phyloP scores from a whole-genome alignment of 2,888 invertebrate genomes.

The Brenthis daphne region DNA sequence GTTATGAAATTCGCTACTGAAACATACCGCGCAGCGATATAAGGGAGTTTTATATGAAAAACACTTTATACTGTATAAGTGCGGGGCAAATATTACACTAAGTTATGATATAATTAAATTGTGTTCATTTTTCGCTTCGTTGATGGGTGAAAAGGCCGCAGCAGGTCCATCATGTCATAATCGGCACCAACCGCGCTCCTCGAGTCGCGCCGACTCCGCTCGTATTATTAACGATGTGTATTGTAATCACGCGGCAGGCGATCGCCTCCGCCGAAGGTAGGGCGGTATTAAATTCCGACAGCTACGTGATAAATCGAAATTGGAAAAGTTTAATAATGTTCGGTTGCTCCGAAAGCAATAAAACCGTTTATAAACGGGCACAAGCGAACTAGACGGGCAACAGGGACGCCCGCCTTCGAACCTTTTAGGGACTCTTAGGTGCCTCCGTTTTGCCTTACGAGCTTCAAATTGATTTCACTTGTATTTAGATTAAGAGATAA shows the following conservation, averaged over 20 bases:
- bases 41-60: constrained; percentile 36
- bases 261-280: constrained; percentile 82
- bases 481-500: constrained; percentile 76
- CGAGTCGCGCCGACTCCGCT: constrained; percentile 58
- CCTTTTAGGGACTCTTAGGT: constrained; percentile 80
- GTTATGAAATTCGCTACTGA: constrained; percentile 71
- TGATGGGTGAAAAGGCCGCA: constrained; percentile 18
- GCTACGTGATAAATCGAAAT: constrained; percentile 83
- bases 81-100: constrained; percentile 19
- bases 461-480: constrained; percentile 74
- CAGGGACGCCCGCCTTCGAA: constrained; percentile 78
- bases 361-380: constrained; percentile 83
- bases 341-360: constrained; percentile 83
- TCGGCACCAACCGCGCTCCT: constrained; percentile 55
- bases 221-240: constrained; percentile 82
- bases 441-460: constrained; percentile 68
- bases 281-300: constrained; percentile 83
- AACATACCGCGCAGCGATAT: constrained; percentile 49
- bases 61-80: constrained; percentile 28
- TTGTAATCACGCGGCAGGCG: constrained; percentile 82
- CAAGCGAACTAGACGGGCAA: constrained; percentile 79
- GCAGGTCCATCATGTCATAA: constrained; percentile 45
- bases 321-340: constrained; percentile 84
- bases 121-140: constrained; percentile 26
- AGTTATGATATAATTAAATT: constrained; percentile 31